Evolutionary conservation across 1,140 invertebrate genomes (phyloP), one percentile per base, ranked within the genome.

Genomic region (Caligus rogercresseyi): DNA sequence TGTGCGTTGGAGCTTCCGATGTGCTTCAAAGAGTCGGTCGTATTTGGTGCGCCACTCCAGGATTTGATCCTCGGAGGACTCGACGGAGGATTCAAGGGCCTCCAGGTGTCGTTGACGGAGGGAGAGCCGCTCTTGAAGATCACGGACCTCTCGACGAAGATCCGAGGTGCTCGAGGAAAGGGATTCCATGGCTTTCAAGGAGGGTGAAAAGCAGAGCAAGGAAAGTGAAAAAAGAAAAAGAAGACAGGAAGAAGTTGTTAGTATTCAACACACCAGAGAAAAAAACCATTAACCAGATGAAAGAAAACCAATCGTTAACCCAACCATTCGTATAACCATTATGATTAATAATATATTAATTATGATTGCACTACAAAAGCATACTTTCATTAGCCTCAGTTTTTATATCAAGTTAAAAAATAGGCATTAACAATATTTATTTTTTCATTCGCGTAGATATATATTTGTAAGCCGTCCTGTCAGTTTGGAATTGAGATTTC

Each of bases 1-100:
- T 23, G 95, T 83, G 75, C 87, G 91, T 72, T 95, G 90, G 31
- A 96, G 81, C 69, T 89, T 83, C 71, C 90, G 89, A 70, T 95
- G 89, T 63, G 89, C 89, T 71, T 95, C 91, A 73, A 87, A 83
- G 57, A 96, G 79, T 68, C 90, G 77, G 66, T 81, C 57, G 57
- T 60, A 60, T 15, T 60, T 60, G 57, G 57, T 18, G 1, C 57
- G 57, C 3, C 3, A 60, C 21, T 60, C 57, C 21, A 54, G 31
- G 31, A 43, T 43, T 43, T 43, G 31, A 43, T 43, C 31, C n/a
- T 43, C 31, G n/a, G 31, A 43, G 31, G 31, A 11, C n/a, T 43
- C 31, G n/a, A 43, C 7, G 31, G 31, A 43, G n/a, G 31, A 43
- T 43, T 43, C 31, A 7, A 43, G n/a, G 7, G 31, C 31, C n/a